Evolutionary conservation across 1,140 invertebrate species (phyloP), one percentile per base, ranked within the genome.

Genomic region (Leptopilina boulardi): DNA sequence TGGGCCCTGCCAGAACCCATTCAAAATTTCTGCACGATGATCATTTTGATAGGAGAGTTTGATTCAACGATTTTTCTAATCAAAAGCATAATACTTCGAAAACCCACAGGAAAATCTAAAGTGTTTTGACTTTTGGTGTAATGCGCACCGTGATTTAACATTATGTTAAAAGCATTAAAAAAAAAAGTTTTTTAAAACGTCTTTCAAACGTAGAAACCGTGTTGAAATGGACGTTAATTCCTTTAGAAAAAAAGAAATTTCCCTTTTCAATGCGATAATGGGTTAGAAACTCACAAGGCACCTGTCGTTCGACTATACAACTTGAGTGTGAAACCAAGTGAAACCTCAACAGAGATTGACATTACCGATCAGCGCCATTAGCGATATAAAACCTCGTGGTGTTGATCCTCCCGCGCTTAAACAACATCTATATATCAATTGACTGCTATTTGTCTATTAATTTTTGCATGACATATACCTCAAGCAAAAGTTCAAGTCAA

Each of bases 311-410:
- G 34, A 38, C 15, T 13, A 2, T 19, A n/a, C 18, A 18, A 56
- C 19, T 19, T 54, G 51, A n/a, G n/a, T 66, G 21, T 66, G 23
- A 11, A 23, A 15, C 10, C 23, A 21, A 66, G 23, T 23, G 23
- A 26, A 66, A 66, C 59, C 59, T n/a, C 23, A 30, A 66, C 26
- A 66, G 59, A 30, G 21, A 66, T 15, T 66, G 23, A 66, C 26
- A 30, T 66, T 66, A 30, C 59, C 51, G 18, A 79, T 44, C 56
- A 56, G 30, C 38, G 26, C 71, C 59, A 47, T 80, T 44, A 11
- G 15, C 73, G 74, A 83, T 80, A 66, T 76, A 76, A 76, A 73
- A 71, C 79, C 74, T 72, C 74, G 70, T 51, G 80, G 80, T 44
- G 73, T 23, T 21, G 3, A 66, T 66, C 59, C 76, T 77, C 71